Conservation (phyloP, 2,113 vertebrate species). For the Dolichallabes microphthalmus region DNA sequence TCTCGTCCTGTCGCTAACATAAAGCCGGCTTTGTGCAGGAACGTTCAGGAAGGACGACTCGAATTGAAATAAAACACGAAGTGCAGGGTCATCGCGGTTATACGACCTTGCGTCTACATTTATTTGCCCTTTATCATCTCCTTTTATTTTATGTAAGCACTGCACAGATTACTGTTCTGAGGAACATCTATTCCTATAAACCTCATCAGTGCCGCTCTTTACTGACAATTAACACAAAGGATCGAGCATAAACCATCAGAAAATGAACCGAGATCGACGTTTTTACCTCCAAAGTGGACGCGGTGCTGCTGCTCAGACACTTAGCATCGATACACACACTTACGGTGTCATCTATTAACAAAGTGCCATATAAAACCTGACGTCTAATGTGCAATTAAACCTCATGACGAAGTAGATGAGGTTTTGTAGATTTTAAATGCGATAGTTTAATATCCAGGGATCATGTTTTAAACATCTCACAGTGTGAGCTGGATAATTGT, state of each 20-base stretch:
- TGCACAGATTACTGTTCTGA: background rate
- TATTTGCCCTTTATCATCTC: background rate
- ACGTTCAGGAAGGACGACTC: background rate
- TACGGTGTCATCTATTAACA: no score
- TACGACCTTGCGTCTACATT: background rate
- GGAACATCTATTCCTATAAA: no score
- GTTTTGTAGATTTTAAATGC: no score
- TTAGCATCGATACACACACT: no score
- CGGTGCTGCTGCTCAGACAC: background rate
- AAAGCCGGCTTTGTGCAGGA: background rate
- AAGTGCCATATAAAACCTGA: no score
- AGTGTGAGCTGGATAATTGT: no score
- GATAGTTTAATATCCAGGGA: no score
- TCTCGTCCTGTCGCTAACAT: background rate
- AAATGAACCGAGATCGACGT: background rate
- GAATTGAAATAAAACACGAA: background rate
- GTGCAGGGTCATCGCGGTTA: background rate
- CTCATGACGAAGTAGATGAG: no score
- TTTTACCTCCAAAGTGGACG: background rate
- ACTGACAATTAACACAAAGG: background rate
- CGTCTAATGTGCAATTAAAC: no score
- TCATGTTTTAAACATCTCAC: no score
- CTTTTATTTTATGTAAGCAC: background rate
- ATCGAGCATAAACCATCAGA: background rate
- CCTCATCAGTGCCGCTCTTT: background rate